Base-by-base conservation (phyloP, 2,888 invertebrate genomes). In the Caenorhabditis uteleia region DNA sequence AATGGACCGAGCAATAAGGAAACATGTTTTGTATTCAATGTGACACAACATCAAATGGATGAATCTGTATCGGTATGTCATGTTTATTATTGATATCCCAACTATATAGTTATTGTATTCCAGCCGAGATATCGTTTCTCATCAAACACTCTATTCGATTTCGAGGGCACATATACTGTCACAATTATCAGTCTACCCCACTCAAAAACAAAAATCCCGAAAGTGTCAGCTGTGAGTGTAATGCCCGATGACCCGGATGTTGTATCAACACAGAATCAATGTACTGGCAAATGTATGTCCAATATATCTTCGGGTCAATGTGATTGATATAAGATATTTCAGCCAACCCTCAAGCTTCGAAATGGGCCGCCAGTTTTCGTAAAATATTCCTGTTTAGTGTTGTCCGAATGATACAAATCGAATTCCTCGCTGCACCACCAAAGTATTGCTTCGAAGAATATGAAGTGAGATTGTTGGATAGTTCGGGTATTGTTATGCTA, bases 291-390 rank as follows among this genome's bases (percentile, higher is more conserved):
- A n/a, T n/a, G n/a, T n/a, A n/a, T n/a, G n/a, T n/a, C n/a, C n/a
- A n/a, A n/a, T n/a, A n/a, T n/a, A n/a, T n/a, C n/a, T n/a, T n/a
- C n/a, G n/a, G n/a, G n/a, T n/a, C n/a, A n/a, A n/a, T n/a, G n/a
- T n/a, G n/a, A n/a, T n/a, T n/a, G n/a, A n/a, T n/a, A n/a, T n/a
- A n/a, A n/a, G n/a, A n/a, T n/a, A n/a, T 51, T 77, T 29, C 59
- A 75, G 77, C 81, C 1, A 66, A 79, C 56, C 74, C 76, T 6
- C 76, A 69, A 55, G 82, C 81, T 2, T 77, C 79, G 7, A 75
- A 77, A 56, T 82, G 82, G 82, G 78, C 80, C 2, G 82, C 82
- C n/a, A 80, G 79, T 6, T 82, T 78, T 59, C 70, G 79, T 10
- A 70, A 68, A n/a, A 79, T 82, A 34, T 68, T 73, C 40, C 61